Percentiles rank a stretch among this genome's conserved stretches.
Evolutionary conservation across 1,140 invertebrate species (phyloP).

Genomic region (Himalopsyche phryganea): DNA sequence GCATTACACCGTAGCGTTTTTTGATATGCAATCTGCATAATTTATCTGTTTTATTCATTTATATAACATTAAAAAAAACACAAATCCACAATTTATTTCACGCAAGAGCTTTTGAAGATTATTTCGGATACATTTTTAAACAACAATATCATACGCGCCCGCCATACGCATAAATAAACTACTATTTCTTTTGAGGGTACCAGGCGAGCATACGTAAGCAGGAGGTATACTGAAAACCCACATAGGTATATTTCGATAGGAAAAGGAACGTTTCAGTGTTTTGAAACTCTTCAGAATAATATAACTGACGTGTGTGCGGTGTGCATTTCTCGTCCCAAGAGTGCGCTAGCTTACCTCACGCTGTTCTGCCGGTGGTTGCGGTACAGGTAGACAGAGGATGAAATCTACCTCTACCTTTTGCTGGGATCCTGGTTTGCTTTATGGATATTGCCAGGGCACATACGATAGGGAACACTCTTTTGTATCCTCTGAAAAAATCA

Average conservation of each 20-base stretch:
- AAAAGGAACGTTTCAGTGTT: constrained; percentile 1
- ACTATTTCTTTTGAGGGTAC: constrained; percentile 1
- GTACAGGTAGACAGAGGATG: constrained; percentile 5
- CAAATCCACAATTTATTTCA: background rate
- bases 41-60: constrained; percentile 14
- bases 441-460: constrained; percentile 6
- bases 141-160: no score
- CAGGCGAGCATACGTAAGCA: constrained; percentile 19
- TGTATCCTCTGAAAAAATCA: no score
- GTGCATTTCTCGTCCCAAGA: constrained; percentile 24
- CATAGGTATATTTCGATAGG: constrained; percentile 1
- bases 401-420: constrained; percentile 18
- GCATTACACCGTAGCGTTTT: background rate
- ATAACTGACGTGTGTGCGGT: constrained; percentile 23
- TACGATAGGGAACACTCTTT: background rate
- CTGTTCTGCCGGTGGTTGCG: constrained; percentile 3
- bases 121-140: no score
- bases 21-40: constrained; percentile 25
- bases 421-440: constrained; percentile 13
- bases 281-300: constrained; percentile 21
- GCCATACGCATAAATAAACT: no score
- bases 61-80: constrained; percentile 3
- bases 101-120: no score
- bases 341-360: constrained; percentile 13
- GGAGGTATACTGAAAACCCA: background rate